A percentile compares a stretch with the other conserved stretches of the same genome.
Conservation (phyloP, 2,113 vertebrate species). For the Pteruthius melanotis region DNA sequence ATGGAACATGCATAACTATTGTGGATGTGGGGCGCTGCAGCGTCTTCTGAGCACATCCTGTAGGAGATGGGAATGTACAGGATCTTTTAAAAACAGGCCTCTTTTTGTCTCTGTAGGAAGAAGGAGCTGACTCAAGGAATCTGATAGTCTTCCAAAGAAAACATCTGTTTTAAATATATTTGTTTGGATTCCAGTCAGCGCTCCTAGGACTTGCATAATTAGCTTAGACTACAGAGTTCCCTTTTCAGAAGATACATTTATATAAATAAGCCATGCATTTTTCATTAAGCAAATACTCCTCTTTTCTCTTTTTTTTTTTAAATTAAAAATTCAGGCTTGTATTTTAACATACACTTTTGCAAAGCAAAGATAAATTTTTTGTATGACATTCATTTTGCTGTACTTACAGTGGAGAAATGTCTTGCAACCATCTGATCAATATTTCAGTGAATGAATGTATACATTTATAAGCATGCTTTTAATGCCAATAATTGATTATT, state of each 20-base stretch:
- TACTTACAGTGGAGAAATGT: neutral
- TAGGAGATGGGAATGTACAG: neutral
- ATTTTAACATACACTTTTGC: slow-evolving; percentile 19
- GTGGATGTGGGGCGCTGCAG: neutral
- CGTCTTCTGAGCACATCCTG: neutral
- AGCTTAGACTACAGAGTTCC: slow-evolving; percentile 69
- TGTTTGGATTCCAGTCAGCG: slow-evolving; percentile 69
- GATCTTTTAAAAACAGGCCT: slow-evolving; percentile 12
- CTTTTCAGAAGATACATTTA: slow-evolving; percentile 70
- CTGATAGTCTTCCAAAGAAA: slow-evolving; percentile 71
- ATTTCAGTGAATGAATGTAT: neutral
- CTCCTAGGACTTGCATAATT: slow-evolving; percentile 70
- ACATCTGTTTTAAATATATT: slow-evolving; percentile 73
- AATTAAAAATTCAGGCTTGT: neutral
- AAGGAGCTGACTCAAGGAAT: slow-evolving; percentile 59
- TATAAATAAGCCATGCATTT: slow-evolving; percentile 68
- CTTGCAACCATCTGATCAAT: neutral
- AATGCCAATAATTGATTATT: neutral
- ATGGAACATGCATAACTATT: neutral
- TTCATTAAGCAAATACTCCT: slow-evolving; percentile 59
- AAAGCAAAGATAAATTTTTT: slow-evolving; percentile 1
- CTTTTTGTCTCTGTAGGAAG: slow-evolving; percentile 46
- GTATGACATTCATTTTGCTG: neutral
- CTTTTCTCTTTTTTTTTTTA: neutral
- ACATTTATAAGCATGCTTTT: neutral